Percentiles rank a stretch among this genome's conserved stretches.
These are phyloP conservation scores for Elysia chlorotica DNA, from an alignment of 1,140 invertebrate genomes.

Conservation along the genomic window DNA sequence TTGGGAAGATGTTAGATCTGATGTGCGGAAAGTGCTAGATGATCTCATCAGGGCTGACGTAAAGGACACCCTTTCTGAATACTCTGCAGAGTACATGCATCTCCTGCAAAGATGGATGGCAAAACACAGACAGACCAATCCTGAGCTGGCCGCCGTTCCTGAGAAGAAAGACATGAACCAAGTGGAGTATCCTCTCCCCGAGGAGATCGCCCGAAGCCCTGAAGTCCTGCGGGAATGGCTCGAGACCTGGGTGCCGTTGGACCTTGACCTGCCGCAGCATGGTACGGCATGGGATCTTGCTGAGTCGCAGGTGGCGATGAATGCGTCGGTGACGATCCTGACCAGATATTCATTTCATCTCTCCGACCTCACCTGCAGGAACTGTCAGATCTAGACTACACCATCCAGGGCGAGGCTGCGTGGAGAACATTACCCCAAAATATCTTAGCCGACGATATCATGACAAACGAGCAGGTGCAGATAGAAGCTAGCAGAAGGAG, in stretches of 20 bases:
- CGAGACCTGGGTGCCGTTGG: not conserved
- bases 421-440: not conserved
- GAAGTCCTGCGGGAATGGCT: constrained; percentile 2
- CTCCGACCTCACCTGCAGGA: constrained; percentile 5
- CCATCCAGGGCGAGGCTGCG: constrained; percentile 4
- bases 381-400: not conserved
- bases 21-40: not conserved
- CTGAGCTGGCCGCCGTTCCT: not conserved
- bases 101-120: constrained; percentile 14
- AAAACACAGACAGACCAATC: not conserved
- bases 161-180: not conserved
- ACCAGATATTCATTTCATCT: not conserved
- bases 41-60: constrained; percentile 5
- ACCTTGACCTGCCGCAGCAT: not conserved
- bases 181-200: not conserved
- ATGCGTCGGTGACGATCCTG: not conserved
- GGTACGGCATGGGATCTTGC: not conserved
- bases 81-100: not conserved
- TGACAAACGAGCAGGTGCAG: constrained; percentile 8
- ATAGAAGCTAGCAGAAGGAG: not conserved
- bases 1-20: not conserved
- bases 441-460: not conserved
- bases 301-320: not conserved
- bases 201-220: not conserved
- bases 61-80: not conserved